A percentile compares a stretch with the other conserved stretches of the same genome.
These are phyloP conservation scores for Lasiurus cinereus DNA, from an alignment of 2,113 vertebrate species.

Conservation along the genomic window DNA sequence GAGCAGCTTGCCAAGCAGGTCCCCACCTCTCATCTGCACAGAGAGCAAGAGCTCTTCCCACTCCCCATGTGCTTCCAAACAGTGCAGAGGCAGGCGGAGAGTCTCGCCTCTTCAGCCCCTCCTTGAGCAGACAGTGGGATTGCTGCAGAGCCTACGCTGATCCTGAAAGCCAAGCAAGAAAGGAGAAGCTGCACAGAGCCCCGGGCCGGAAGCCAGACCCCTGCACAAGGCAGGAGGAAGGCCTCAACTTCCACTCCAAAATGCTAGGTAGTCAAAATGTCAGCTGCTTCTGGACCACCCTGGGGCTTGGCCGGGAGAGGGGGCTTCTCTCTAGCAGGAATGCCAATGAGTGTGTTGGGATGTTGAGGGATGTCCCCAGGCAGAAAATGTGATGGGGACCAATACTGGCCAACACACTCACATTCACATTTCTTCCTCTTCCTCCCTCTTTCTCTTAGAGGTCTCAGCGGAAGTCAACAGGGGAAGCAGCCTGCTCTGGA, in stretches of 20 bases:
- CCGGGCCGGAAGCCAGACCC: constrained; percentile 18
- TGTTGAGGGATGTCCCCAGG: not conserved
- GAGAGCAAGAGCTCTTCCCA: not conserved
- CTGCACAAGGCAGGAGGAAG: not conserved
- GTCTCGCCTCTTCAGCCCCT: not conserved
- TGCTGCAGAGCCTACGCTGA: not conserved
- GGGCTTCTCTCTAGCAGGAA: not conserved
- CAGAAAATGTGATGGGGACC: not conserved
- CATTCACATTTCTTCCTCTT: not conserved
- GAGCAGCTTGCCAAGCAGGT: constrained; percentile 58
- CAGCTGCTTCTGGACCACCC: not conserved
- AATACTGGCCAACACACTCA: not conserved
- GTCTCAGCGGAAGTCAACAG: not conserved
- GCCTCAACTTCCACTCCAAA: constrained; percentile 44
- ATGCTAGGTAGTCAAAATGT: not conserved
- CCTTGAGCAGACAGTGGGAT: not conserved
- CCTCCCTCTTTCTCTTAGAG: not conserved
- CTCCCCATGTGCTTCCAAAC: not conserved
- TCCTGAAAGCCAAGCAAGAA: not conserved
- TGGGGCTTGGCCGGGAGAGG: not conserved
- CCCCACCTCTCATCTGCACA: constrained; percentile 12
- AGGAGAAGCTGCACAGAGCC: constrained; percentile 42
- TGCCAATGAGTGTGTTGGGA: not conserved
- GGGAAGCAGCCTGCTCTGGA: not conserved
- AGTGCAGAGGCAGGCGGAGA: not conserved